Evolutionary conservation across 1,140 invertebrate genomes (phyloP).

Genomic region (Dinothrombium tinctorium): DNA sequence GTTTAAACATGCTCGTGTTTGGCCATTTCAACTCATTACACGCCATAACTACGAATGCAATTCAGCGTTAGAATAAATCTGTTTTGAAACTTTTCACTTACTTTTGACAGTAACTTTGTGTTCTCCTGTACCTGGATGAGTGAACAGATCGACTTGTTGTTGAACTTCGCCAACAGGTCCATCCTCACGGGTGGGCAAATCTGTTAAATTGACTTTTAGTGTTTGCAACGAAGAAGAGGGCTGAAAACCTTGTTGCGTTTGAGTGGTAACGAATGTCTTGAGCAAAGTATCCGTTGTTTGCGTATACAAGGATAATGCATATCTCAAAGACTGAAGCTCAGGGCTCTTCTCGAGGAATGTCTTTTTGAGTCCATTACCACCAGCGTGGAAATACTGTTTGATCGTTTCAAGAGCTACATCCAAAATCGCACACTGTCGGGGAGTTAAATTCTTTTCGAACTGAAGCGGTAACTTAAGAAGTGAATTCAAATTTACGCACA

Average conservation of each 20-base stretch:
- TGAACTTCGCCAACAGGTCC: constrained; percentile 27
- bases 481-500: neutral
- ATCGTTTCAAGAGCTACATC: constrained; percentile 93
- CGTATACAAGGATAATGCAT: constrained; percentile 93
- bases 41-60: constrained; percentile 56
- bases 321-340: constrained; percentile 84
- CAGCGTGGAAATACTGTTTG: constrained; percentile 97
- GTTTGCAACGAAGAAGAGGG: neutral
- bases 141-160: constrained; percentile 93
- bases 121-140: constrained; percentile 93
- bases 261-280: constrained; percentile 91
- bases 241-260: constrained; percentile 66
- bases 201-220: constrained; percentile 6
- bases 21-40: constrained; percentile 97
- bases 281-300: constrained; percentile 98
- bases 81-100: constrained; percentile 4
- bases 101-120: constrained; percentile 99
- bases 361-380: constrained; percentile 97
- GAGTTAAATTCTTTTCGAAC: constrained; percentile 60
- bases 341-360: constrained; percentile 91
- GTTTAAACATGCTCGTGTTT: constrained; percentile 82
- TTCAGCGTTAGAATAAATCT: constrained; percentile 7
- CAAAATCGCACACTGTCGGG: constrained; percentile 94
- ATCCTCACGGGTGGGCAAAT: constrained; percentile 16
- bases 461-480: constrained; percentile 6